A percentile compares a stretch with the other conserved stretches of the same genome.
phyloP scores from a whole-genome alignment of 2,888 invertebrate species.

The Drosophila paramelanica region DNA sequence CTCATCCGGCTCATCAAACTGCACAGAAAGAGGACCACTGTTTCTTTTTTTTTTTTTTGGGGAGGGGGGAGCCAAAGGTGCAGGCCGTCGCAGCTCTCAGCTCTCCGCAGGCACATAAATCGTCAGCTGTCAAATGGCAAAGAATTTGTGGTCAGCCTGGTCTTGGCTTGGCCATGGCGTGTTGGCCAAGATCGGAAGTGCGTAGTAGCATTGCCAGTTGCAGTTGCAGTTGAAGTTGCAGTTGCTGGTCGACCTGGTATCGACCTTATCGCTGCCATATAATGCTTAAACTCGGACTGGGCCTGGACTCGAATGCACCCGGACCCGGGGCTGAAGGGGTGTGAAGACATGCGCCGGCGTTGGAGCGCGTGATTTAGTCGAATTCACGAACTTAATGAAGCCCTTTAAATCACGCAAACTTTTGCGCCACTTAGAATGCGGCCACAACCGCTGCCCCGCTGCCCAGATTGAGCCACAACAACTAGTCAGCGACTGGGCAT shows the following conservation, averaged over 20 bases:
- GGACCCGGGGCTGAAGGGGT: slow-evolving; percentile 43
- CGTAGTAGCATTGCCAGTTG: slow-evolving; percentile 54
- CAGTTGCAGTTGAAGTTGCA: slow-evolving; percentile 18
- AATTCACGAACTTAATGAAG: slow-evolving; percentile 86
- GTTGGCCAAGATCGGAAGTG: slow-evolving; percentile 75
- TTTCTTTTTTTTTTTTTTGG: not conserved
- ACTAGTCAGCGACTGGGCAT: slow-evolving; percentile 61
- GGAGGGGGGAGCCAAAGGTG: slow-evolving; percentile 12
- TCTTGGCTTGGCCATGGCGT: slow-evolving; percentile 35
- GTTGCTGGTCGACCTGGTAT: slow-evolving; percentile 13
- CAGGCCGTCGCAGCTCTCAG: slow-evolving; percentile 31
- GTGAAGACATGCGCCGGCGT: slow-evolving; percentile 78
- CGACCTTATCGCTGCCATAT: slow-evolving; percentile 56
- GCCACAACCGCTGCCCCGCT: slow-evolving; percentile 15
- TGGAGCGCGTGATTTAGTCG: slow-evolving; percentile 85
- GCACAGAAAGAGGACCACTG: not conserved
- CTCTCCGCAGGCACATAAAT: slow-evolving; percentile 69
- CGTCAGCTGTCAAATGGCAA: slow-evolving; percentile 81
- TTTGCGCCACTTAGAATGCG: slow-evolving; percentile 79
- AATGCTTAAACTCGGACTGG: slow-evolving; percentile 56
- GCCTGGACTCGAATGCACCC: not conserved
- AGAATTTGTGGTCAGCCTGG: slow-evolving; percentile 57
- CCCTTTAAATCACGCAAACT: slow-evolving; percentile 85
- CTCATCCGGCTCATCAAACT: slow-evolving; percentile 49
- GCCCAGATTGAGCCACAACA: slow-evolving; percentile 74